These are phyloP conservation scores for Scartelaos histophorus DNA, from an alignment of 2,113 vertebrate genomes.

Conservation along the genomic window DNA sequence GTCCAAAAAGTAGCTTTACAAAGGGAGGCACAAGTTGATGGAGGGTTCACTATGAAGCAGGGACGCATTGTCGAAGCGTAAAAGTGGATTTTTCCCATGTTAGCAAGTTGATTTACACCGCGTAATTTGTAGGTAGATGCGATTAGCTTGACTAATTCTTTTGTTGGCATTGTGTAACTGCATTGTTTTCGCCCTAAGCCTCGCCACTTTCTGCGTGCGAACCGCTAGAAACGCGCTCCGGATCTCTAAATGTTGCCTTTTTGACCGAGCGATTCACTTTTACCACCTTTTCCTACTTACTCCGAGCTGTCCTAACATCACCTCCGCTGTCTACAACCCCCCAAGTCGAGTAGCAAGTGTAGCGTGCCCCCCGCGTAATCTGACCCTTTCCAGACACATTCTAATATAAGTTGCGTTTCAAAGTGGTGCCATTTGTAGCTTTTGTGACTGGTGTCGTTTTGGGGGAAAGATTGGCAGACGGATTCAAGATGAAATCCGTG, in stretches of 20 bases:
- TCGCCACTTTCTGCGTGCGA: constrained; percentile 43
- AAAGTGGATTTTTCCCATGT: constrained; percentile 57
- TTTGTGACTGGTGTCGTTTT: constrained; percentile 27
- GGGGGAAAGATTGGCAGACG: constrained; percentile 62
- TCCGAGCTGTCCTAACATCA: constrained; percentile 73
- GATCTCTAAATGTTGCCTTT: neutral
- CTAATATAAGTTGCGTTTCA: constrained; percentile 47
- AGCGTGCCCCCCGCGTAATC: constrained; percentile 24
- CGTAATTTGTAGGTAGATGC: constrained; percentile 51
- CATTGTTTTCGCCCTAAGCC: constrained; percentile 60
- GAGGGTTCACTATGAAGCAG: constrained; percentile 25
- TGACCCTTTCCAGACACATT: neutral
- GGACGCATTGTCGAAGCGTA: constrained; percentile 44
- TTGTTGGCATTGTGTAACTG: constrained; percentile 64
- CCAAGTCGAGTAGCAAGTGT: constrained; percentile 65
- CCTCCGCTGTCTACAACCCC: constrained; percentile 50
- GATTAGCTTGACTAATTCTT: constrained; percentile 70
- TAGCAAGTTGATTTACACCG: constrained; percentile 51
- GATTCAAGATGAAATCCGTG: constrained; percentile 79
- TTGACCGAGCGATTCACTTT: neutral
- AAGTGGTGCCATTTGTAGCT: neutral
- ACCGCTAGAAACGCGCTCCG: constrained; percentile 29
- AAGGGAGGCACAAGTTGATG: constrained; percentile 54
- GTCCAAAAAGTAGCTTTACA: constrained; percentile 18
- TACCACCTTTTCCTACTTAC: constrained; percentile 51